Evolutionary conservation across 1,140 invertebrate genomes (phyloP), one percentile per base, ranked within the genome.

Genomic region (Coboldia fuscipes): DNA sequence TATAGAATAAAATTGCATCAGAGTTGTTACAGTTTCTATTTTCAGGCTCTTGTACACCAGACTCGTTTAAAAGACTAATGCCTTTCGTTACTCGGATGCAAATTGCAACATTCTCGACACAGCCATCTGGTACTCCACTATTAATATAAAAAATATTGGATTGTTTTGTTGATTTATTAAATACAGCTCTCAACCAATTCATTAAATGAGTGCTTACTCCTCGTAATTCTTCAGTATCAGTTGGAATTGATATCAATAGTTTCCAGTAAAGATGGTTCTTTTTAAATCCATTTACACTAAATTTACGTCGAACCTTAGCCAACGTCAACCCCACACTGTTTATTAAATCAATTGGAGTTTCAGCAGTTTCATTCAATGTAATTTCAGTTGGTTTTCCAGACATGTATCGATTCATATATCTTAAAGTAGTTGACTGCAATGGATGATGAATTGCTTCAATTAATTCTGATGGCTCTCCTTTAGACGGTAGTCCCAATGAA

Each of bases 261-360:
- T 80, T 80, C 70, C 71, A 78, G 46, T 64, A 77, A 31, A 65
- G 52, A 39, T 61, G 57, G 56, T 35, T 61, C 57, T 3, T 28
- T 30, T 8, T 5, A n/a, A n/a, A n/a, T n/a, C n/a, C n/a, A n/a
- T n/a, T n/a, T n/a, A n/a, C n/a, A n/a, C n/a, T n/a, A n/a, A n/a
- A n/a, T 22, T 12, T 22, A 5, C 19, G 10, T 28, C 56, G 56
- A 42, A 57, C 59, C 36, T 37, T 24, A 14, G 48, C 54, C 23
- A 56, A 50, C 45, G 58, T 55, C 28, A 57, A 37, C 12, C 64
- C 46, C 30, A 57, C 42, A 16, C 57, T 58, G 45, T 54, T 51
- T 18, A 60, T 60, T 32, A 62, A 48, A 47, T 61, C 54, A 38
- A 57, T 41, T 15, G 45, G 49, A n/a, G 56, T 42, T 21, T 42